Conservation (phyloP, 2,888 invertebrate genomes). For the Cancer borealis region DNA sequence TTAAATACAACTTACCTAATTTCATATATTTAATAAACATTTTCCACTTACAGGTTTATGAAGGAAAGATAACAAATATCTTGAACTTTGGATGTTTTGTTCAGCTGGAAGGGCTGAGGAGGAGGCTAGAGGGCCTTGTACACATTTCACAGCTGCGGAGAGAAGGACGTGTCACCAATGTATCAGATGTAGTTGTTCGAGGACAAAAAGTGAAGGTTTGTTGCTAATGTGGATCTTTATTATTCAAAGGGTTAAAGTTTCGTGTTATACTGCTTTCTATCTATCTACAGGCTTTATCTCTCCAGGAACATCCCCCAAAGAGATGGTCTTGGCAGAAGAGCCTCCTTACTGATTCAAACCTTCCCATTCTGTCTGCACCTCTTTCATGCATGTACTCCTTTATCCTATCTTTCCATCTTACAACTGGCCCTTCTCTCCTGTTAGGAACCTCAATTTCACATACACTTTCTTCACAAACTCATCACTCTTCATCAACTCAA, state of each 20-base stretch:
- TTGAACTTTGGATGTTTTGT: conserved; percentile 99
- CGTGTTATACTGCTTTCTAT: too few relatives aligned
- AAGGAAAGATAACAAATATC: conserved; percentile 95
- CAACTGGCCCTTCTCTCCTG: too few relatives aligned
- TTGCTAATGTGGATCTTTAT: neutral
- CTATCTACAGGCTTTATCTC: conserved; percentile 75
- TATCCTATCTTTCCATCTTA: too few relatives aligned
- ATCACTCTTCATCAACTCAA: too few relatives aligned
- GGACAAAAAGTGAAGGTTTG: conserved; percentile 92
- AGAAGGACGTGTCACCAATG: conserved; percentile 96
- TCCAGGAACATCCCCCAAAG: too few relatives aligned
- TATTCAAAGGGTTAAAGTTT: neutral
- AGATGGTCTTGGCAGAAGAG: too few relatives aligned
- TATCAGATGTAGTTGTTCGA: conserved; percentile 93
- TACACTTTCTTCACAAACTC: too few relatives aligned
- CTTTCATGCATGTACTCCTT: too few relatives aligned
- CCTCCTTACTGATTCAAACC: too few relatives aligned
- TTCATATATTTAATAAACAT: neutral
- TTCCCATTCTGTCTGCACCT: too few relatives aligned
- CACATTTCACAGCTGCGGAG: conserved; percentile 96
- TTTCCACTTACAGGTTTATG: conserved; percentile 86
- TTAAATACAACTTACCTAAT: neutral
- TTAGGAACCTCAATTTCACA: too few relatives aligned
- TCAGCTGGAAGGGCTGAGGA: conserved; percentile 93
- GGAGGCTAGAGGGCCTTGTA: conserved; percentile 96